Conservation (phyloP, 2,113 vertebrate species). For the Cyanistes caeruleus region DNA sequence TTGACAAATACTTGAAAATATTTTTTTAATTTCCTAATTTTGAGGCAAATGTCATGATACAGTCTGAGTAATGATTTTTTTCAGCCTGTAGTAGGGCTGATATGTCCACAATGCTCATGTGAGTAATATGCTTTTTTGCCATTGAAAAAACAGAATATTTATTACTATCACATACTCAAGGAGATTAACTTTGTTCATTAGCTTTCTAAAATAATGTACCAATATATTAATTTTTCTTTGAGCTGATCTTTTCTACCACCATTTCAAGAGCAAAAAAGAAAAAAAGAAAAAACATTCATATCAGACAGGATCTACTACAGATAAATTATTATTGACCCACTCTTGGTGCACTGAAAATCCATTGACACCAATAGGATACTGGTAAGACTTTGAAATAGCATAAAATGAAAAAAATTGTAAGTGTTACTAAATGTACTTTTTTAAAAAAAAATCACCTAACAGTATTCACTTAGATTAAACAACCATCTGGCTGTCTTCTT, state of each 20-base stretch:
- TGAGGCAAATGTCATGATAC: not conserved
- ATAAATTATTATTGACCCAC: not conserved
- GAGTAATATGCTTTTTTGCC: not conserved
- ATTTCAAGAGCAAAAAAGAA: not conserved
- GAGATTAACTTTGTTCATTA: not conserved
- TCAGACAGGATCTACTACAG: not conserved
- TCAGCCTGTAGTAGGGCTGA: not conserved
- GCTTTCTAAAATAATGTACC: not conserved
- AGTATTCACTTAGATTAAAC: not conserved
- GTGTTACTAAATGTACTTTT: not conserved
- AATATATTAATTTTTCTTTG: not conserved
- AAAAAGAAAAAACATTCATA: not conserved
- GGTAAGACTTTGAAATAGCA: not conserved
- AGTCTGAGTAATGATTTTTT: not conserved
- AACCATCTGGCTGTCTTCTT: conserved; percentile 7
- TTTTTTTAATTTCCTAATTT: not conserved
- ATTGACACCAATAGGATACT: not conserved
- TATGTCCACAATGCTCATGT: not conserved
- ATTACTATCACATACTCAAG: not conserved
- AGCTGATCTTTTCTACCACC: not conserved
- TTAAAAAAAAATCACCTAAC: not conserved
- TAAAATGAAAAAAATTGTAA: not conserved
- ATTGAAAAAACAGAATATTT: not conserved
- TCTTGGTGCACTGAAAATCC: not conserved
- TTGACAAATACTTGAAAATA: not conserved